A percentile compares a stretch with the other conserved stretches of the same genome.
Evolutionary conservation across 1,140 invertebrate genomes (phyloP).

Genomic region (Venustaconcha ellipsiformis): DNA sequence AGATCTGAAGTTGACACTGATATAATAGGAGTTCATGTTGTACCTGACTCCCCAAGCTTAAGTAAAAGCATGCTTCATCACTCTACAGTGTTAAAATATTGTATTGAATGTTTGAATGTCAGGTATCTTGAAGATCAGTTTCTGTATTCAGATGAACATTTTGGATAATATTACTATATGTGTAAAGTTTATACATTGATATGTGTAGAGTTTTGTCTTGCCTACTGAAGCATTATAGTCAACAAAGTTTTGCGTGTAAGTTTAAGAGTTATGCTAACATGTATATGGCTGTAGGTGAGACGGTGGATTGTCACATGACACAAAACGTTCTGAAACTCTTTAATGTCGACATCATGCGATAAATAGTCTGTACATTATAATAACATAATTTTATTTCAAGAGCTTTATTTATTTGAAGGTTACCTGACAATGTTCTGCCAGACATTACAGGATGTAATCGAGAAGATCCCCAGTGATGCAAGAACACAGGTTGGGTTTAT

Average conservation of each 20-base stretch:
- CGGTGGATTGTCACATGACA: background rate
- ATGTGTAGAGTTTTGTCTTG: background rate
- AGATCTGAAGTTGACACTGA: too few species aligned
- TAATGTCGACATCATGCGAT: background rate
- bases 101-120: too few species aligned
- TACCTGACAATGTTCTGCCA: slow-evolving; percentile 90
- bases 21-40: too few species aligned
- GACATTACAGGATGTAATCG: slow-evolving; percentile 83
- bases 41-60: too few species aligned
- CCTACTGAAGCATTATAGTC: background rate
- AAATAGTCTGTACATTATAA: background rate
- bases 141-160: too few species aligned
- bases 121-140: too few species aligned
- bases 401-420: slow-evolving; percentile 67
- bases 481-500: slow-evolving; percentile 95
- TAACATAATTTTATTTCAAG: background rate
- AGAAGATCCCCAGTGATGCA: slow-evolving; percentile 91
- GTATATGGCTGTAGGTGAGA: too few species aligned
- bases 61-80: too few species aligned
- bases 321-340: background rate
- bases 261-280: too few species aligned
- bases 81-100: too few species aligned
- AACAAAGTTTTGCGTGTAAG: background rate
- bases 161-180: background rate
- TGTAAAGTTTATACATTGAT: background rate